Evolutionary conservation across 2,888 invertebrate species (phyloP).

Genomic region (Tenthredo mesomela): DNA sequence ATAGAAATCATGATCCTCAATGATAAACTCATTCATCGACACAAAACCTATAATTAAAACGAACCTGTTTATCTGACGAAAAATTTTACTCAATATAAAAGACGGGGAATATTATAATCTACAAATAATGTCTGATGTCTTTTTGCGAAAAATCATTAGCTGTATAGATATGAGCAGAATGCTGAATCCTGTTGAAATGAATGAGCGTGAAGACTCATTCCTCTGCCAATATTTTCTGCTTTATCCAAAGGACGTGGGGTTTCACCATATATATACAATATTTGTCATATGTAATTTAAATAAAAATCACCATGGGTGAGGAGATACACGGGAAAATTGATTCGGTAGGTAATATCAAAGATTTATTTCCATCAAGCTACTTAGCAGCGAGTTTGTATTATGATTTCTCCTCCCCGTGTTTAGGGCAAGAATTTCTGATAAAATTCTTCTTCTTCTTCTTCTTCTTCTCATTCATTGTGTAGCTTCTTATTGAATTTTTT

Average conservation of each 20-base stretch:
- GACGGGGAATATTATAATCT: not conserved
- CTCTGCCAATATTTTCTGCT: not conserved
- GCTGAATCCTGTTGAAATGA: not conserved
- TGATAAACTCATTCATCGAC: not conserved
- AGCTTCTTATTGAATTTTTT: constrained; percentile 8
- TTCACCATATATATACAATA: not conserved
- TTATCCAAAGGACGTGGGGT: not conserved
- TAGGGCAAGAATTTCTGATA: not conserved
- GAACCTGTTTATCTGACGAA: not conserved
- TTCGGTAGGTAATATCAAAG: constrained; percentile 13
- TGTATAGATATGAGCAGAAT: not conserved
- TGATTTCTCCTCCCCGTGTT: not conserved
- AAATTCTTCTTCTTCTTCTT: constrained; percentile 9
- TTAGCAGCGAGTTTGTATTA: constrained; percentile 10
- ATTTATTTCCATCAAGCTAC: constrained; percentile 41
- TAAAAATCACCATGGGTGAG: not conserved
- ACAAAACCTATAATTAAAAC: not conserved
- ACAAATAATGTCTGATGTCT: not conserved
- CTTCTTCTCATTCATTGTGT: not conserved
- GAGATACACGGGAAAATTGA: not conserved
- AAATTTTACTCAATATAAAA: not conserved
- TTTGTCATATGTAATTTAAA: not conserved
- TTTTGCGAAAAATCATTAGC: not conserved
- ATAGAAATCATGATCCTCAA: not conserved
- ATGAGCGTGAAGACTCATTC: too few relatives aligned